phyloP scores from a whole-genome alignment of 2,797 vertebrate genomes.

The Rachycentron canadum region DNA sequence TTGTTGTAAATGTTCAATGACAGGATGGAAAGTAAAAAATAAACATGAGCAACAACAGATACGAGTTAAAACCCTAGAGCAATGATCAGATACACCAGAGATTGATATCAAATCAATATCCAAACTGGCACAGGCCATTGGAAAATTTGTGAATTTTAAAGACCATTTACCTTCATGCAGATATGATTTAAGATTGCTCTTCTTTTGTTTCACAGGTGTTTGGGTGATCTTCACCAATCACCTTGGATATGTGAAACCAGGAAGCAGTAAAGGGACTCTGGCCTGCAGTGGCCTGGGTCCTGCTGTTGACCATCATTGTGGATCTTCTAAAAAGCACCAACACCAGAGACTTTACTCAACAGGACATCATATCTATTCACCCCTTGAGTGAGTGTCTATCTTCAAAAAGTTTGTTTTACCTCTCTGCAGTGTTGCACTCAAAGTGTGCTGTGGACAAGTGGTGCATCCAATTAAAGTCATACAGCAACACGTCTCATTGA shows the following conservation, averaged over 20 bases:
- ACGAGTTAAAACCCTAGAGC: too few species aligned
- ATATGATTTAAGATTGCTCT: neutral
- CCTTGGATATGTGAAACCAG: constrained; percentile 84
- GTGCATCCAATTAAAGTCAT: too few species aligned
- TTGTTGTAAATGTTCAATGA: too few species aligned
- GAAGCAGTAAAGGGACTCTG: constrained; percentile 87
- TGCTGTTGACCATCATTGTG: constrained; percentile 85
- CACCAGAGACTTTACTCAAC: constrained; percentile 89
- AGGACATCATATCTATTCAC: constrained; percentile 92
- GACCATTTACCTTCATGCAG: neutral
- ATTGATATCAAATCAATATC: neutral
- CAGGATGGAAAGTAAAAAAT: too few species aligned
- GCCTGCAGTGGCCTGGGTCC: constrained; percentile 85
- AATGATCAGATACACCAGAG: neutral
- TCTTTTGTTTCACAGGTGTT: constrained; percentile 67
- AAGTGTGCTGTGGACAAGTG: too few species aligned
- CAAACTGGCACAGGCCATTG: neutral
- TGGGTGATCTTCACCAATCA: constrained; percentile 20
- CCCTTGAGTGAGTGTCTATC: constrained; percentile 88
- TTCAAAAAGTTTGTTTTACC: neutral
- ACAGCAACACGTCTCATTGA: too few species aligned
- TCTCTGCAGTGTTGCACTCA: too few species aligned
- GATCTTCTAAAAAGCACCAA: constrained; percentile 77
- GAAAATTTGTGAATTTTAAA: too few species aligned
- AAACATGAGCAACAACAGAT: neutral